phyloP scores from a whole-genome alignment of 2,113 vertebrate genomes.

The Sceloporus tristichus region DNA sequence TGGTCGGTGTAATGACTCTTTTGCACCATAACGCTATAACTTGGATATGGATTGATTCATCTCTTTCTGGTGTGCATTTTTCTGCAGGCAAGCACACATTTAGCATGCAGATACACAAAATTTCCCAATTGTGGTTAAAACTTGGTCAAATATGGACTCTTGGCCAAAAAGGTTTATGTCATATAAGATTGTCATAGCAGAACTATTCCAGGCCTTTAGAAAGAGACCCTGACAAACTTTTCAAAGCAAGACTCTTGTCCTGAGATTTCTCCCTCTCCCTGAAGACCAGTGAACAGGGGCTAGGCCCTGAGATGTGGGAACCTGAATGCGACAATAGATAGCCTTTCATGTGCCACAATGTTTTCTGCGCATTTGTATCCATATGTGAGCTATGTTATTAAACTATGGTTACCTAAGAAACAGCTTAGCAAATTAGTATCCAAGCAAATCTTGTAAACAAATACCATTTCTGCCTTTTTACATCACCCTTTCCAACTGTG shows the following conservation, averaged over 20 bases:
- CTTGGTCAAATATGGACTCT: background rate
- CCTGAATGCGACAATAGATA: background rate
- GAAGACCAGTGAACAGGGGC: no score
- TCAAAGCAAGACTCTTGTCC: no score
- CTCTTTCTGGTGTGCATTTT: background rate
- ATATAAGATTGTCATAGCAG: background rate
- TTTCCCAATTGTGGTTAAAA: background rate
- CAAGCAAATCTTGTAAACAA: background rate
- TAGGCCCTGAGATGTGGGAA: no score
- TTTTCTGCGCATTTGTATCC: background rate
- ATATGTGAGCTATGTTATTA: background rate
- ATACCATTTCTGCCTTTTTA: constrained; percentile 19
- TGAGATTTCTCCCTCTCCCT: no score
- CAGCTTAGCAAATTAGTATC: constrained; percentile 6
- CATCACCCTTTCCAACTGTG: constrained; percentile 18
- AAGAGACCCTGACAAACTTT: no score
- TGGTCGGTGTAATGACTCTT: no score
- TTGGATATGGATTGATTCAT: background rate
- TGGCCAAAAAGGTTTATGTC: background rate
- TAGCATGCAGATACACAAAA: no score
- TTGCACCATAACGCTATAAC: no score
- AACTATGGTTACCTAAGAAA: constrained; percentile 16
- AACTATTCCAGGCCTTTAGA: no score
- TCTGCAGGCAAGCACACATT: no score
- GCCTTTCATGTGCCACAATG: background rate